Conservation (phyloP, 2,888 invertebrate genomes). For the Tanypteryx hageni region DNA sequence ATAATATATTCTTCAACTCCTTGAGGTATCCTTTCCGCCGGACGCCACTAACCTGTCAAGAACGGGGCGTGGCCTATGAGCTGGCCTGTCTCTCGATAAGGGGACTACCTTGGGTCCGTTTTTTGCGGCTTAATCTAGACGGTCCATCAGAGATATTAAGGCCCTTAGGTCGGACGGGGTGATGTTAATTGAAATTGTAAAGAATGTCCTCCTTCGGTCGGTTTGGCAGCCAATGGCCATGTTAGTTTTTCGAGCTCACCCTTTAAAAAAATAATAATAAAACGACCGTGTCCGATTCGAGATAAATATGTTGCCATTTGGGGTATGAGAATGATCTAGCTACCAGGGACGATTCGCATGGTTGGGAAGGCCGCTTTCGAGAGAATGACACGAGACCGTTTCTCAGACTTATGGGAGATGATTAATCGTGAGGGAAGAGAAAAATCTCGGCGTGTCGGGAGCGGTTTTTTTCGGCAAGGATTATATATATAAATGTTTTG, state of each 20-base stretch:
- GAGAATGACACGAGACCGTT: neutral
- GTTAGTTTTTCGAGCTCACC: neutral
- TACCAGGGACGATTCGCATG: neutral
- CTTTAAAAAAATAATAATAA: neutral
- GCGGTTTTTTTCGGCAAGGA: neutral
- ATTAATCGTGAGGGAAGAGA: neutral
- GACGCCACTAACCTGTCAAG: neutral
- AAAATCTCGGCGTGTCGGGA: neutral
- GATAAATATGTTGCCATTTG: neutral
- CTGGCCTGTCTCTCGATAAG: neutral
- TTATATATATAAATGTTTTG: neutral
- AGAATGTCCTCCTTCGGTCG: neutral
- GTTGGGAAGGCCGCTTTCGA: neutral
- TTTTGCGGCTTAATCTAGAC: neutral
- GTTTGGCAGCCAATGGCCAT: neutral
- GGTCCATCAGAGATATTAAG: neutral
- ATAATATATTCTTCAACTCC: neutral
- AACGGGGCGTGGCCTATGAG: conserved; percentile 7
- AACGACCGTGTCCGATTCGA: neutral
- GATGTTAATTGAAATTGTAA: conserved; percentile 19
- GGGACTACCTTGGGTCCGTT: neutral
- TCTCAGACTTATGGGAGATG: neutral
- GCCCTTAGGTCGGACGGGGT: neutral
- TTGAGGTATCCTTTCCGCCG: neutral
- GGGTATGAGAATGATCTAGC: neutral